Base-by-base conservation (phyloP, 2,113 vertebrate species). In the Tachysurus vachellii region DNA sequence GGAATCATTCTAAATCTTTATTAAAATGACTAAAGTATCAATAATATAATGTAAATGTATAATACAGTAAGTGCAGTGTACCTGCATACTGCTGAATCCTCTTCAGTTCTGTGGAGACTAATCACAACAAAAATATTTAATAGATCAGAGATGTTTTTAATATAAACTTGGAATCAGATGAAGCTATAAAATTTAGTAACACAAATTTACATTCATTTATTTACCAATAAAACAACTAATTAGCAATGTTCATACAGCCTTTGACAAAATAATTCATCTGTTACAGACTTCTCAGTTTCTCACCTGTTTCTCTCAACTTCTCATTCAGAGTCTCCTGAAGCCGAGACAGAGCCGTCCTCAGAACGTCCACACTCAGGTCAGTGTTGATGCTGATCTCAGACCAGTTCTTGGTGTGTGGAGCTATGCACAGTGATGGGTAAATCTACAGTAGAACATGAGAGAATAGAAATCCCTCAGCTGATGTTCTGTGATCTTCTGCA, bases 361-460 rank as follows among this genome's bases (percentile, higher is more conserved):
- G 47, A 50, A 9, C 8, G 47, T 50, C 47, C 47, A 50, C 47
- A 50, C 47, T 50, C 47, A 50, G 47, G 5, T 50, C 47, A 50
- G 47, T 50, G 47, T 50, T 50, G 4, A 50, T 50, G 47, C 47
- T 50, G 47, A 50, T 50, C 47, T 50, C 47, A 50, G 47, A 9
- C 47, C 47, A 50, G 47, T 50, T 50, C 47, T 50, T 50, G 47
- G 53, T 85, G 54, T 77, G 44, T 88, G 77, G 81, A 64, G 70
- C 7, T 19, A 26, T 66, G 71, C 70, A 80, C 42, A 85, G 0
- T 31, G 82, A 83, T 47, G 50, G 84, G n/a, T 86, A 77, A 73
- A 23, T 81, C 89, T 90, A 81, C 82, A 85, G 82, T 23, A 80
- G 79, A 76, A 64, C 85, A 89, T 82, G 77, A 85, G 77, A 87